phyloP scores from a whole-genome alignment of 2,113 vertebrate genomes.

The Kryptolebias marmoratus region DNA sequence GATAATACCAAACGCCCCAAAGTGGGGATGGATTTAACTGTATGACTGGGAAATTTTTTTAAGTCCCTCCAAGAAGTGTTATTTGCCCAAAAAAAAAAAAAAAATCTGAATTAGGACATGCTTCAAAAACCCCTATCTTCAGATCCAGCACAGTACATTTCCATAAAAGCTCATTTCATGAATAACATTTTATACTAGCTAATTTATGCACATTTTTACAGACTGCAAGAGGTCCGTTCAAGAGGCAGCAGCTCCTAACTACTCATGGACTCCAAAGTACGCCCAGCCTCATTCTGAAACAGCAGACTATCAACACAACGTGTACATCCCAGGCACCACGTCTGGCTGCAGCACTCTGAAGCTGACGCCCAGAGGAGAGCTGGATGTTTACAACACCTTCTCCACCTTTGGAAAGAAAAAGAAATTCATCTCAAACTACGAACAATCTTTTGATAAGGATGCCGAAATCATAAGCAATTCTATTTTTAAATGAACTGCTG shows the following conservation, averaged over 20 bases:
- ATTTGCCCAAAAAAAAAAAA: slow-evolving; percentile 16
- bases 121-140: slow-evolving; percentile 49
- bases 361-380: slow-evolving; percentile 76
- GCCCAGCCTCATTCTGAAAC: slow-evolving; percentile 75
- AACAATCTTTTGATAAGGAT: slow-evolving; percentile 74
- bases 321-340: slow-evolving; percentile 87
- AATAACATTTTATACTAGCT: slow-evolving; percentile 43
- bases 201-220: slow-evolving; percentile 62
- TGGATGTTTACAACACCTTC: slow-evolving; percentile 87
- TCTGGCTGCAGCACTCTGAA: slow-evolving; percentile 81
- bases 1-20: slow-evolving; percentile 43
- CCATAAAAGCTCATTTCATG: slow-evolving; percentile 46
- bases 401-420: slow-evolving; percentile 93
- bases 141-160: slow-evolving; percentile 40
- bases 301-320: slow-evolving; percentile 88
- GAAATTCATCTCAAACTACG: slow-evolving; percentile 82
- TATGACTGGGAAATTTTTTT: slow-evolving; percentile 54
- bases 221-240: slow-evolving; percentile 83
- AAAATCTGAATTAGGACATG: slow-evolving; percentile 28
- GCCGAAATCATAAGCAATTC: slow-evolving; percentile 81
- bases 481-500: slow-evolving; percentile 67
- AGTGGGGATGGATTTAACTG: slow-evolving; percentile 36
- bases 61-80: slow-evolving; percentile 39
- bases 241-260: slow-evolving; percentile 65
- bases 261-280: slow-evolving; percentile 83